Percentiles rank a stretch among this genome's conserved stretches.
These are phyloP conservation scores for Maccullochella peelii DNA, from an alignment of 2,113 vertebrate species.

Conservation along the genomic window DNA sequence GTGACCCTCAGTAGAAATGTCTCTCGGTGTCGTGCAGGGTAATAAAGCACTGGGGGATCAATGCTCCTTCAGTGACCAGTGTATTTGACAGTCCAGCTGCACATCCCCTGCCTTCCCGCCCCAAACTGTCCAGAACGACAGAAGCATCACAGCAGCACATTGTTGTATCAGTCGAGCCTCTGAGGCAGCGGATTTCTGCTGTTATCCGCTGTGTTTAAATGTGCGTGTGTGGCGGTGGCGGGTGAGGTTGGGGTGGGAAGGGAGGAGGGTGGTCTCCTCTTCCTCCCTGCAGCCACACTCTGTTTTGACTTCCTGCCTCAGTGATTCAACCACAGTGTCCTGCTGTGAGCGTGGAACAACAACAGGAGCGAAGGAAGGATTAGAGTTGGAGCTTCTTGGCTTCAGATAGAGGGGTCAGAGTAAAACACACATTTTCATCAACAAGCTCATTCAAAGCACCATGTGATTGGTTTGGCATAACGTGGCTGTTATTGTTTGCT, in stretches of 20 bases:
- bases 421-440: slow-evolving; percentile 6
- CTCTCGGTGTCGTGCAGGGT: not conserved
- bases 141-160: slow-evolving; percentile 19
- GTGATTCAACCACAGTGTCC: slow-evolving; percentile 29
- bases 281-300: slow-evolving; percentile 20
- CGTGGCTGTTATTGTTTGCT: not conserved
- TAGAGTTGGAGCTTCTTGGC: slow-evolving; percentile 9
- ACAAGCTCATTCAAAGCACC: not conserved
- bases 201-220: slow-evolving; percentile 33
- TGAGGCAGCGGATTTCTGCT: slow-evolving; percentile 43
- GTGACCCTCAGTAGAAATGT: slow-evolving; percentile 7
- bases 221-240: not conserved
- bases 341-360: slow-evolving; percentile 10
- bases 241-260: not conserved
- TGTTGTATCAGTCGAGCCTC: not conserved
- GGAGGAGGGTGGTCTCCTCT: slow-evolving; percentile 16
- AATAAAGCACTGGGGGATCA: slow-evolving; percentile 34
- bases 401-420: slow-evolving; percentile 21
- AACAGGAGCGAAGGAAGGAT: slow-evolving; percentile 2
- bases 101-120: not conserved
- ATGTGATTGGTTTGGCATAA: not conserved
- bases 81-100: slow-evolving; percentile 38
- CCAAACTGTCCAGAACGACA: slow-evolving; percentile 12
- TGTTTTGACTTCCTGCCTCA: slow-evolving; percentile 28
- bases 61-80: slow-evolving; percentile 23